phyloP scores from a whole-genome alignment of 2,113 vertebrate genomes.

The Centrocercus urophasianus region DNA sequence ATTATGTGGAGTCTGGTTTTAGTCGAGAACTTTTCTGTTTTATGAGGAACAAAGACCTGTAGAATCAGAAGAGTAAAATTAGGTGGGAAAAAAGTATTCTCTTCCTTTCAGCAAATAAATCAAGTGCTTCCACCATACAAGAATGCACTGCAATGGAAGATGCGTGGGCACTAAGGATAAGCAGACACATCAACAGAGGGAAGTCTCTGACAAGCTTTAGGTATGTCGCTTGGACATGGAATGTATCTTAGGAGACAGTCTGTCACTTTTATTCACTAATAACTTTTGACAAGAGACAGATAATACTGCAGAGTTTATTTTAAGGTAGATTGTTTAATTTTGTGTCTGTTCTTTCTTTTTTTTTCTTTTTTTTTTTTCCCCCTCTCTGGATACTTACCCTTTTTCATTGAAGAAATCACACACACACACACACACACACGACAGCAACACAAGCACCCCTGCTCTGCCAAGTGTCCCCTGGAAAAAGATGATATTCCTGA shows the following conservation, averaged over 20 bases:
- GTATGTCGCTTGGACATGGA: constrained; percentile 16
- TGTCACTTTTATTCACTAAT: constrained; percentile 41
- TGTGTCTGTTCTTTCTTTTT: neutral
- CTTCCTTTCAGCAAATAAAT: constrained; percentile 55
- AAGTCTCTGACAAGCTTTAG: constrained; percentile 29
- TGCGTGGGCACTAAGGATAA: neutral
- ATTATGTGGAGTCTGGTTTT: neutral
- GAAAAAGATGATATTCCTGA: neutral
- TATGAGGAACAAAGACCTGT: constrained; percentile 12
- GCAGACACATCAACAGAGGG: constrained; percentile 15
- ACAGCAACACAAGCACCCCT: neutral
- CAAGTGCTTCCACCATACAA: neutral
- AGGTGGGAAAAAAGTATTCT: neutral
- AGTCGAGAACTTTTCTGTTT: constrained; percentile 22
- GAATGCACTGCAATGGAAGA: neutral
- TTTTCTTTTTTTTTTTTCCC: neutral
- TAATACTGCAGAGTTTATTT: constrained; percentile 15
- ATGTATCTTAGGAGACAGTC: constrained; percentile 32
- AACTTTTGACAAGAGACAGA: constrained; percentile 50
- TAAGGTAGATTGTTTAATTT: constrained; percentile 25
- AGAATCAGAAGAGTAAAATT: neutral
- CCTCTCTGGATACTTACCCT: neutral
- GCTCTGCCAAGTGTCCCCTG: neutral
- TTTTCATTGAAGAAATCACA: neutral
- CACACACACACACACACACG: neutral